phyloP scores from a whole-genome alignment of 2,797 vertebrate genomes.

The Hoplostethus mediterraneus region DNA sequence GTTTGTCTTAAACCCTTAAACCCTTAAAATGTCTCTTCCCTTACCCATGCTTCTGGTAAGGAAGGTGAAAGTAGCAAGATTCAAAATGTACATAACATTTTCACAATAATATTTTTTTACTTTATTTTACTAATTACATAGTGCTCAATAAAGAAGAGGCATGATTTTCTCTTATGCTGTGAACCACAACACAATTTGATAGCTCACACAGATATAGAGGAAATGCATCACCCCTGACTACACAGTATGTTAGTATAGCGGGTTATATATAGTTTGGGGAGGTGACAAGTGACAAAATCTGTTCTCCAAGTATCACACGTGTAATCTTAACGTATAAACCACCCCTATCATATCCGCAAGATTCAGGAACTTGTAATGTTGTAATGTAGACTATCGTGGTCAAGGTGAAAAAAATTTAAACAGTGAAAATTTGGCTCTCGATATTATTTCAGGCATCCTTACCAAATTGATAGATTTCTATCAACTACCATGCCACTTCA shows the following conservation, averaged over 20 bases:
- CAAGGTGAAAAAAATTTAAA: not conserved
- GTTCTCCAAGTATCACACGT: slow-evolving; percentile 6
- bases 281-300: slow-evolving; percentile 14
- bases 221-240: not conserved
- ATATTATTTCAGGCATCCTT: not conserved
- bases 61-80: not conserved
- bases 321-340: not conserved
- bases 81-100: slow-evolving; percentile 6
- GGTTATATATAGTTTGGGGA: slow-evolving; percentile 28
- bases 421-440: not conserved
- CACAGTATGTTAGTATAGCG: slow-evolving; percentile 3
- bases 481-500: not conserved
- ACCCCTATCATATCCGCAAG: slow-evolving; percentile 12
- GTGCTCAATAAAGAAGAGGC: not conserved
- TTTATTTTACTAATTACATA: too few species aligned
- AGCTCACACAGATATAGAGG: not conserved
- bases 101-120: not conserved
- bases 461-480: slow-evolving; percentile 4
- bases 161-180: not conserved
- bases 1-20: not conserved
- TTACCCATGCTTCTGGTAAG: not conserved
- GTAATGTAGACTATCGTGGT: not conserved
- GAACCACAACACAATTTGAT: not conserved
- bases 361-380: slow-evolving; percentile 39
- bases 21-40: not conserved